Conservation (phyloP, 2,797 vertebrate species). For the Bovichtus diacanthus region DNA sequence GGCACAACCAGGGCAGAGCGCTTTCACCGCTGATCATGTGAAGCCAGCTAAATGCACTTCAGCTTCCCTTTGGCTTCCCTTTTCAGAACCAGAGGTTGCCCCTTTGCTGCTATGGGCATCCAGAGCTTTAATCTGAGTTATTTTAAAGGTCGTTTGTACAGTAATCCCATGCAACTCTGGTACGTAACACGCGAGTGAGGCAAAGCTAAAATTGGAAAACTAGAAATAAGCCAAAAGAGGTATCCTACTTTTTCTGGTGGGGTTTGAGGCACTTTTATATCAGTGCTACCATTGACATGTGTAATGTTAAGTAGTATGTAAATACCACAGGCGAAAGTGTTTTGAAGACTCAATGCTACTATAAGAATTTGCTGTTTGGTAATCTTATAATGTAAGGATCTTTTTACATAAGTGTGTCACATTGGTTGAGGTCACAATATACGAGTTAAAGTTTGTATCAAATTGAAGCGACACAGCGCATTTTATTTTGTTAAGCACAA, state of each 20-base stretch:
- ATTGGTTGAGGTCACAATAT: not conserved
- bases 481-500: not conserved
- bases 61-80: no score
- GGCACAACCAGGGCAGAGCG: no score
- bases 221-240: slow-evolving; percentile 11
- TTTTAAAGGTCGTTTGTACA: slow-evolving; percentile 22
- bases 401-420: not conserved
- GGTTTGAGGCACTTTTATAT: not conserved
- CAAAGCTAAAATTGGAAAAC: slow-evolving; percentile 18
- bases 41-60: no score
- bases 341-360: not conserved
- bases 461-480: not conserved
- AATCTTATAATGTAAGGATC: not conserved
- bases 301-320: not conserved
- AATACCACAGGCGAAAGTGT: not conserved
- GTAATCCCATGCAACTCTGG: not conserved
- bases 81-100: no score
- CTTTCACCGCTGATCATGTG: no score
- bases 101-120: not conserved
- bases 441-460: not conserved
- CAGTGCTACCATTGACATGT: not conserved
- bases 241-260: not conserved
- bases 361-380: not conserved
- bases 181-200: slow-evolving; percentile 3
- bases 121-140: slow-evolving; percentile 18